Evolutionary conservation across 2,888 invertebrate genomes (phyloP), one percentile per base, ranked within the genome.

Genomic region (Pollenia griseotomentosa): DNA sequence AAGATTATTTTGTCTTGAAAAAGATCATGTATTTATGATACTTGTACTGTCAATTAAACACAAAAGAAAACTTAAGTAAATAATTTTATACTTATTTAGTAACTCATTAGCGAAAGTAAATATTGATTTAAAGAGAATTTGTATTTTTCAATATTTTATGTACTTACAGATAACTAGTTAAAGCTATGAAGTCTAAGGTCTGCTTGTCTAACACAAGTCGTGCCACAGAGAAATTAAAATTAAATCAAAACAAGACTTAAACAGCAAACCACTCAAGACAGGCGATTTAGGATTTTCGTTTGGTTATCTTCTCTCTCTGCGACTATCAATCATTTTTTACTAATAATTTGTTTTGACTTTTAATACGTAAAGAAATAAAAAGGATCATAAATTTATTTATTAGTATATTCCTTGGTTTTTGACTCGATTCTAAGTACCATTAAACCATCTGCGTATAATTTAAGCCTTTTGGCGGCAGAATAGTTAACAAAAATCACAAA

Each of bases 301-400:
- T 19, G 33, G 8, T 4, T 16, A 10, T 61, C 6, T 40, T 14
- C 16, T 80, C 33, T 9, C 33, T 66, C 16, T 19, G 16, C 1
- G 14, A 44, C 66, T 44, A 66, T 83, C 59, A 65, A 66, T 73
- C 71, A 78, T 59, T 59, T 40, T 33, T 57, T 53, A 42, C 51
- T 59, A 73, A 77, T 55, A 70, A 73, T 73, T 78, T 78, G 23
- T 57, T 83, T 51, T 78, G 48, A 44, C 48, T 65, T 73, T 80
- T 55, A 40, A 53, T 53, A 33, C 46, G 51, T 59, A n/a, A 48
- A 51, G 68, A 33, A 33, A 33, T 11, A n/a, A 33, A 46, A 53
- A 63, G 73, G 61, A 40, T 87, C 80, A 77, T 81, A 81, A 87
- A 87, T 74, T 87, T 84, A 61, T 81, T 87, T 87, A 84, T 74